Conservation (phyloP, 2,797 vertebrate genomes). For the Sebastes baramenuke region DNA sequence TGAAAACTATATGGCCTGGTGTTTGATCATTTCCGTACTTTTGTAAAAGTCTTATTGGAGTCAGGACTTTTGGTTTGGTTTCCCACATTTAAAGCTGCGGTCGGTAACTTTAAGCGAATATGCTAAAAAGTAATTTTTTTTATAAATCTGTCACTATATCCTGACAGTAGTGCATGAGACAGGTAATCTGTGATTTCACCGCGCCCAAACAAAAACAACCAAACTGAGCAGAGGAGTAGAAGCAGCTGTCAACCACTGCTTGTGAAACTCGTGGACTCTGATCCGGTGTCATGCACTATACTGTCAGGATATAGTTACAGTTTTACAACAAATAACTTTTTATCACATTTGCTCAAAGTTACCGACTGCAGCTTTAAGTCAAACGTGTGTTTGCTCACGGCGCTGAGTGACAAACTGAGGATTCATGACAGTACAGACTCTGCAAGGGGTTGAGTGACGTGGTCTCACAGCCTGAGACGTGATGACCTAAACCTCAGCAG, state of each 20-base stretch:
- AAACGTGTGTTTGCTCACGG: slow-evolving; percentile 1
- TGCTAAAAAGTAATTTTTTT: too few relatives aligned
- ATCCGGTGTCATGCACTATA: too few relatives aligned
- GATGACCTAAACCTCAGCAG: slow-evolving; percentile 27
- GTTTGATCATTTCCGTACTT: neutral
- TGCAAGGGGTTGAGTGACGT: slow-evolving; percentile 31
- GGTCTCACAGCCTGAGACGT: slow-evolving; percentile 4
- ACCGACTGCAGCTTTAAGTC: neutral
- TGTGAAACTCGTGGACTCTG: neutral
- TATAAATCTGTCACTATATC: too few relatives aligned
- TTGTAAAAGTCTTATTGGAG: neutral
- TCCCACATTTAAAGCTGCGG: neutral
- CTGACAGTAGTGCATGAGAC: too few relatives aligned
- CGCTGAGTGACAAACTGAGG: slow-evolving; percentile 4
- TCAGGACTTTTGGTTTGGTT: neutral
- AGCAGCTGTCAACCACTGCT: neutral
- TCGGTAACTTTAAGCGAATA: neutral
- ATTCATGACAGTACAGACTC: slow-evolving; percentile 12
- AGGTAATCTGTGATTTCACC: too few relatives aligned
- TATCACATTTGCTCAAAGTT: neutral
- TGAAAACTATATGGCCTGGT: neutral
- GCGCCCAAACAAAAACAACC: neutral
- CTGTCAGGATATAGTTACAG: too few relatives aligned
- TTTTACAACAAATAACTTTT: too few relatives aligned
- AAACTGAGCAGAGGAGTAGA: neutral